Evolutionary conservation across 2,888 invertebrate species (phyloP).

Genomic region (Torymus tubicola): DNA sequence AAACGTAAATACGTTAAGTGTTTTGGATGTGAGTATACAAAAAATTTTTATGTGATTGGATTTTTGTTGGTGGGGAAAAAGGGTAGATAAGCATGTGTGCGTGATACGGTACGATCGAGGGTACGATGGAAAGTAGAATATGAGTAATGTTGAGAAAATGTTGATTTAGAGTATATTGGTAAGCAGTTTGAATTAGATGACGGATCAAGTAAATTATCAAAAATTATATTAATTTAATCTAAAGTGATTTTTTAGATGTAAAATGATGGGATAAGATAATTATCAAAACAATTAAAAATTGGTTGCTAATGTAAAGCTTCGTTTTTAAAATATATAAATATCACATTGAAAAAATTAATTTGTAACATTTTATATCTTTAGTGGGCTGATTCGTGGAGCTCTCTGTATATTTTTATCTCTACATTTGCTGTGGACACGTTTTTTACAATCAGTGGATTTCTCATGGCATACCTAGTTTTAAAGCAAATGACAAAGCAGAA

Average conservation of each 20-base stretch:
- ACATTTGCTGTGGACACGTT: constrained; percentile 77
- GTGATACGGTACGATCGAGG: too few relatives aligned
- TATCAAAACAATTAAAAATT: too few relatives aligned
- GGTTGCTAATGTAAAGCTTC: too few relatives aligned
- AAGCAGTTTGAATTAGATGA: too few relatives aligned
- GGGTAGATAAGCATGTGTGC: neutral
- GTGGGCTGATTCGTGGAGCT: constrained; percentile 73
- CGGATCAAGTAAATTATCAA: too few relatives aligned
- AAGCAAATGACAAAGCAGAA: constrained; percentile 69
- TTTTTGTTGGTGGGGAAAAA: neutral
- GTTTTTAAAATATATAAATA: neutral
- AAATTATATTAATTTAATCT: too few relatives aligned
- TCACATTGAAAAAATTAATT: neutral
- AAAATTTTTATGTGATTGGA: neutral
- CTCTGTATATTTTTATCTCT: constrained; percentile 74
- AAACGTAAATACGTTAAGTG: constrained; percentile 15
- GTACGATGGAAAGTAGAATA: too few relatives aligned
- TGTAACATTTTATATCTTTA: constrained; percentile 57
- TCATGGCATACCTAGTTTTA: constrained; percentile 74
- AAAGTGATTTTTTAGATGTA: too few relatives aligned
- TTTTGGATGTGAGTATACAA: constrained; percentile 24
- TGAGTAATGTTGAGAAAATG: too few relatives aligned
- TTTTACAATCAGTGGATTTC: constrained; percentile 76
- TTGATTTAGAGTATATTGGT: too few relatives aligned
- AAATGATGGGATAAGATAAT: too few relatives aligned